A percentile compares a stretch with the other conserved stretches of the same genome.
phyloP scores from a whole-genome alignment of 2,797 vertebrate genomes.

The Valencia hispanica region DNA sequence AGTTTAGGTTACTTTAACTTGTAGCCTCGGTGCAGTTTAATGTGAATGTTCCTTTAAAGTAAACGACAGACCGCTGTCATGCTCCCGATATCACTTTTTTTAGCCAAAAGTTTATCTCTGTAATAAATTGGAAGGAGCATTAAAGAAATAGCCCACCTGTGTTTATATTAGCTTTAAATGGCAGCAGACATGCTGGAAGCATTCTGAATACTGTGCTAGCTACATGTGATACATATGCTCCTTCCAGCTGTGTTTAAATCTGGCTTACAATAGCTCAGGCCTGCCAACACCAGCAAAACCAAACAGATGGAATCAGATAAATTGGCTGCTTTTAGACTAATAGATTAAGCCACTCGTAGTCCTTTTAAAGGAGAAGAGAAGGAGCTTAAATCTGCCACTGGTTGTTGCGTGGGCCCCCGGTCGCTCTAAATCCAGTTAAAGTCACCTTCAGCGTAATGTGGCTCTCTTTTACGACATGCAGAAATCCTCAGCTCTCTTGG shows the following conservation, averaged over 20 bases:
- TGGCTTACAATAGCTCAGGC: conserved; percentile 74
- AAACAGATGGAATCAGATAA: conserved; percentile 85
- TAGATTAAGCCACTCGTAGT: conserved; percentile 78
- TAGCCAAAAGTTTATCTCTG: conserved; percentile 9
- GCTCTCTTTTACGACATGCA: conserved; percentile 80
- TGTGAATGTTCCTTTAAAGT: neutral
- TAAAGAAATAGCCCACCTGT: conserved; percentile 20
- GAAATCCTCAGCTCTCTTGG: conserved; percentile 74
- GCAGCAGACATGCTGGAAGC: conserved; percentile 64
- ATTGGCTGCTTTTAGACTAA: conserved; percentile 83
- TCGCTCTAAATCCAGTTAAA: conserved; percentile 85
- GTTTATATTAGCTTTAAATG: conserved; percentile 48
- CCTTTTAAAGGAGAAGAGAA: conserved; percentile 75
- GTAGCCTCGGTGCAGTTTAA: conserved; percentile 10
- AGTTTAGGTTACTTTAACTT: conserved; percentile 19
- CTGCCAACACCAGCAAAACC: conserved; percentile 74
- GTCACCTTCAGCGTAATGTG: conserved; percentile 86
- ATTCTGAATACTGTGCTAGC: conserved; percentile 52
- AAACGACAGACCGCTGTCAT: neutral
- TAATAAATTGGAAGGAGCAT: conserved; percentile 2
- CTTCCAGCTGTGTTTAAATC: conserved; percentile 83
- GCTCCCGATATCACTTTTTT: conserved; percentile 3
- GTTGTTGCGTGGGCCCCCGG: conserved; percentile 62
- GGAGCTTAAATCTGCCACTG: conserved; percentile 81
- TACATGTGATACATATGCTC: conserved; percentile 56